These are phyloP conservation scores for Tyto alba DNA, from an alignment of 2,113 vertebrate species.

Conservation along the genomic window DNA sequence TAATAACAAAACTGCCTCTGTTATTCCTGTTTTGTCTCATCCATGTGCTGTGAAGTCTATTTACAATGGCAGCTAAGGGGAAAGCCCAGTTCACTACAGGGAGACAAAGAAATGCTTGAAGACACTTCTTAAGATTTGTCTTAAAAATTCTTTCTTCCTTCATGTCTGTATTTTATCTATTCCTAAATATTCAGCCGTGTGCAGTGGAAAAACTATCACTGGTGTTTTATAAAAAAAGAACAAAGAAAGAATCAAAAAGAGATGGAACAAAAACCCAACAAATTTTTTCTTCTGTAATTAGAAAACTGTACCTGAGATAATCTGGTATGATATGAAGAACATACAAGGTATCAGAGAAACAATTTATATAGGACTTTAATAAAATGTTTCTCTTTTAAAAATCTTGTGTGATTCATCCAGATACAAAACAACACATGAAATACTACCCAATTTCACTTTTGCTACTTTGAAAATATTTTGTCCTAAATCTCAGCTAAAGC, in stretches of 20 bases:
- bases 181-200: neutral
- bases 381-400: constrained; percentile 20
- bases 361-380: neutral
- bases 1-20: neutral
- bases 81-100: neutral
- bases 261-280: neutral
- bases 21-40: neutral
- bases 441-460: neutral
- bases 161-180: neutral
- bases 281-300: neutral
- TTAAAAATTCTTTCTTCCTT: neutral
- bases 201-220: neutral
- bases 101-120: neutral
- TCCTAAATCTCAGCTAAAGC: neutral
- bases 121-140: neutral
- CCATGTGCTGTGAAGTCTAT: neutral
- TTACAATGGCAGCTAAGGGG: neutral
- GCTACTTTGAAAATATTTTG: neutral
- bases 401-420: neutral
- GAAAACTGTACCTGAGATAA: neutral
- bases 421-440: neutral
- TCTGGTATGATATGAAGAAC: neutral
- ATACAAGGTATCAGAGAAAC: neutral
- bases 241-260: neutral
- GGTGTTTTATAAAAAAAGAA: neutral